phyloP scores from a whole-genome alignment of 2,113 vertebrate genomes.

The Phylloscopus whistleri region DNA sequence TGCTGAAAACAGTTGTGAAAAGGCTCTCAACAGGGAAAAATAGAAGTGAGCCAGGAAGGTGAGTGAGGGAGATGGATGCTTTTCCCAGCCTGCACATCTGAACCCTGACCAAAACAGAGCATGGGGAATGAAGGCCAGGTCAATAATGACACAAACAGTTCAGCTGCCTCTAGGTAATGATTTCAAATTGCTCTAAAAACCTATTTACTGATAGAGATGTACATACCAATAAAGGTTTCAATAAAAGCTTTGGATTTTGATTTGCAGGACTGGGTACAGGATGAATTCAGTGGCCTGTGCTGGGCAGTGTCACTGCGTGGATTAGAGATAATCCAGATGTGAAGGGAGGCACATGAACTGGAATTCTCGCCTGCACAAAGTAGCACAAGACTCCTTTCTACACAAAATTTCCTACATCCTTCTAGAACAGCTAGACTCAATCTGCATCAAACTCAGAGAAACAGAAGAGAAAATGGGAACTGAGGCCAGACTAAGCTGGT shows the following conservation, averaged over 20 bases:
- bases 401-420: neutral
- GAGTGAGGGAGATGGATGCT: neutral
- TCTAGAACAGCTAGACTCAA: neutral
- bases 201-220: neutral
- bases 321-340: neutral
- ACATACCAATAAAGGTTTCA: neutral
- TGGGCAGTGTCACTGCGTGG: neutral
- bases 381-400: neutral
- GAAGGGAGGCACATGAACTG: accelerated
- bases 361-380: neutral
- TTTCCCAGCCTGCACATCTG: neutral
- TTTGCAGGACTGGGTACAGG: neutral
- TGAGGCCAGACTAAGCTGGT: neutral
- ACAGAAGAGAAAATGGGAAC: neutral
- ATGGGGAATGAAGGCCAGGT: accelerated
- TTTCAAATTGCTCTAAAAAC: neutral
- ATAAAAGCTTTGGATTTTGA: neutral
- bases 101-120: no score
- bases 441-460: neutral
- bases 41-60: neutral
- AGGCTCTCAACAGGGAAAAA: accelerated
- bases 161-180: neutral
- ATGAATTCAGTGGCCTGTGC: neutral
- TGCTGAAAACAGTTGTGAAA: neutral
- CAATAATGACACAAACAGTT: accelerated